A percentile compares a stretch with the other conserved stretches of the same genome.
These are phyloP conservation scores for Thunnus thynnus DNA, from an alignment of 2,113 vertebrate genomes.

Conservation along the genomic window DNA sequence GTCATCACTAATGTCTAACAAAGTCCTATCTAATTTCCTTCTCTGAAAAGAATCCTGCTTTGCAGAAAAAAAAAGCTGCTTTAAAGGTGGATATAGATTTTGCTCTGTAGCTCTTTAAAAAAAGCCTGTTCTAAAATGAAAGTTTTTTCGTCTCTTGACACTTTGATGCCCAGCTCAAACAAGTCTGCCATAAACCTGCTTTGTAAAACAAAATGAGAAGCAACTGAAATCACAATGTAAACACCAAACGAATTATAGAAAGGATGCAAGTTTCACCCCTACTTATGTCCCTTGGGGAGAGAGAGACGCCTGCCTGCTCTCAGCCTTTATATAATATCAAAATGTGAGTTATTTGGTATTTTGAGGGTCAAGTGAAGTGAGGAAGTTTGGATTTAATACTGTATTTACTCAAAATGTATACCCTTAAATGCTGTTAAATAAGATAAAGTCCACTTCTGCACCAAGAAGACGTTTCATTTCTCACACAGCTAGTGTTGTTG, in stretches of 20 bases:
- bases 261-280: conserved; percentile 7
- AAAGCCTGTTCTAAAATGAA: conserved; percentile 20
- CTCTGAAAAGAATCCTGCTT: conserved; percentile 18
- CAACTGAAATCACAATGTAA: conserved; percentile 41
- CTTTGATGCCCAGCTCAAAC: conserved; percentile 36
- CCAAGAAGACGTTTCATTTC: neutral
- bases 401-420: neutral
- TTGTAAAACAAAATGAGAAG: conserved; percentile 31
- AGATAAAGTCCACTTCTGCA: neutral
- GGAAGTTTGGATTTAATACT: neutral
- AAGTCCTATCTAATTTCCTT: conserved; percentile 7
- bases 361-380: neutral
- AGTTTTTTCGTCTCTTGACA: conserved; percentile 48
- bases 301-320: neutral
- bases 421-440: neutral
- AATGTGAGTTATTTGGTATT: neutral
- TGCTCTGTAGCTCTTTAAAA: conserved; percentile 19
- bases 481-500: neutral
- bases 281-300: neutral
- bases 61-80: conserved; percentile 9
- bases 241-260: conserved; percentile 27
- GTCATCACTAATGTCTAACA: conserved; percentile 7
- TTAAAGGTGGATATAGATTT: conserved; percentile 34
- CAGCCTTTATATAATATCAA: neutral
- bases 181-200: conserved; percentile 26